Evolutionary conservation across 2,113 vertebrate genomes (phyloP).

Genomic region (Ranitomeya variabilis): DNA sequence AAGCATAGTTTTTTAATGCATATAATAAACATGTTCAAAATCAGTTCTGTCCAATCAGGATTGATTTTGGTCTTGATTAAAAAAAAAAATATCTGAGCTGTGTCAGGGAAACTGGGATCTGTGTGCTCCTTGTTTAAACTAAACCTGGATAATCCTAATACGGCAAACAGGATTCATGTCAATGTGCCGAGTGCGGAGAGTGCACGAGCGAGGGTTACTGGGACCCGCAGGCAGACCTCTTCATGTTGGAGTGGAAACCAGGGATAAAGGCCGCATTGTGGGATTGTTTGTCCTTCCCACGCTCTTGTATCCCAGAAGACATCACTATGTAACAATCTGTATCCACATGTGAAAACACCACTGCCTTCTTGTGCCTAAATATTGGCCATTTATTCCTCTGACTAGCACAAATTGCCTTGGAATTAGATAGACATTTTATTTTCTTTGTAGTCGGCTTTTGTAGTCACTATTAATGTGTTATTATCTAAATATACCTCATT

Average conservation of each 20-base stretch:
- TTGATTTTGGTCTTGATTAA: background rate
- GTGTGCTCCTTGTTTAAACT: background rate
- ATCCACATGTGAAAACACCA: slow-evolving; percentile 31
- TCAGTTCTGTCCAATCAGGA: background rate
- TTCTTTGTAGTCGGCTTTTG: too few species aligned
- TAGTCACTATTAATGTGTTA: background rate
- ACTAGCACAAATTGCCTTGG: too few species aligned
- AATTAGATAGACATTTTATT: too few species aligned
- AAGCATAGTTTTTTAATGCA: background rate
- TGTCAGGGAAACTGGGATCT: background rate
- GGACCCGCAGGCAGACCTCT: background rate
- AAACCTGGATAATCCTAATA: background rate
- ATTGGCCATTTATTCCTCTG: background rate
- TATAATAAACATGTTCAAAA: background rate
- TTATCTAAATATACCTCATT: too few species aligned
- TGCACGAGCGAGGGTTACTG: background rate
- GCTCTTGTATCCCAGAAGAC: slow-evolving; percentile 36
- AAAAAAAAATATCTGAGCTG: background rate
- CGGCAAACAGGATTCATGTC: background rate
- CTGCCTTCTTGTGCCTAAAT: background rate
- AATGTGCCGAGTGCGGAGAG: background rate
- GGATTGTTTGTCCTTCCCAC: slow-evolving; percentile 44
- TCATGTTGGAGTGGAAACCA: background rate
- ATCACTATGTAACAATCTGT: slow-evolving; percentile 19
- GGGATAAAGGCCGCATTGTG: slow-evolving; percentile 38